These are phyloP conservation scores for Odobenus rosmarus DNA, from an alignment of 2,113 vertebrate species.

Conservation along the genomic window DNA sequence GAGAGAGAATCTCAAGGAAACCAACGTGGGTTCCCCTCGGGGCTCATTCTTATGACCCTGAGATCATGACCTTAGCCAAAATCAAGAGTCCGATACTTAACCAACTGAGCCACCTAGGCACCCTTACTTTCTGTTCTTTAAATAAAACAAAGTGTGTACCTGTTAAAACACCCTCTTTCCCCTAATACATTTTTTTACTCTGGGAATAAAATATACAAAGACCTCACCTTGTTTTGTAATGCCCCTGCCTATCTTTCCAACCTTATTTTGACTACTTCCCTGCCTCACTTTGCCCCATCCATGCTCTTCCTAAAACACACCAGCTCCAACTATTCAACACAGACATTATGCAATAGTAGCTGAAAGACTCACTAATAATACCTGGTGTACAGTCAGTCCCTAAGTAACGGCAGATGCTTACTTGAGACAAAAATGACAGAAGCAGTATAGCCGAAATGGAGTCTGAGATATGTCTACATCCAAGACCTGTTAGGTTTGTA, in stretches of 20 bases:
- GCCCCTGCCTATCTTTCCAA: not conserved
- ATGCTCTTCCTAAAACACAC: not conserved
- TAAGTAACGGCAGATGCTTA: not conserved
- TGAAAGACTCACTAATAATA: not conserved
- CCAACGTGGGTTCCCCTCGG: accelerated
- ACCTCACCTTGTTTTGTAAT: not conserved
- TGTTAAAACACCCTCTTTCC: not conserved
- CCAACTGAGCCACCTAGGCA: not conserved
- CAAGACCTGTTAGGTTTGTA: not conserved
- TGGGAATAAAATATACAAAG: not conserved
- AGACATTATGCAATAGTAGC: accelerated
- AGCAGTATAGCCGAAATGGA: not conserved
- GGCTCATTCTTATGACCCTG: not conserved
- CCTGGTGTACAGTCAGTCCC: accelerated
- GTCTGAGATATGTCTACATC: not conserved
- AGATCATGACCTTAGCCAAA: not conserved
- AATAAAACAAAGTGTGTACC: not conserved
- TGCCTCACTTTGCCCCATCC: not conserved
- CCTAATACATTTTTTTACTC: not conserved
- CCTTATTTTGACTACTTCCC: not conserved
- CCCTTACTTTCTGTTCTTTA: not conserved
- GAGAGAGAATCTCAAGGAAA: too few species aligned
- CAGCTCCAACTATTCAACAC: not conserved
- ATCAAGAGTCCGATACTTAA: not conserved
- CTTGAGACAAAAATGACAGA: not conserved